Percentiles rank a stretch among this genome's conserved stretches.
Evolutionary conservation across 1,140 invertebrate genomes (phyloP).

Genomic region (Drosophila pseudoobscura): DNA sequence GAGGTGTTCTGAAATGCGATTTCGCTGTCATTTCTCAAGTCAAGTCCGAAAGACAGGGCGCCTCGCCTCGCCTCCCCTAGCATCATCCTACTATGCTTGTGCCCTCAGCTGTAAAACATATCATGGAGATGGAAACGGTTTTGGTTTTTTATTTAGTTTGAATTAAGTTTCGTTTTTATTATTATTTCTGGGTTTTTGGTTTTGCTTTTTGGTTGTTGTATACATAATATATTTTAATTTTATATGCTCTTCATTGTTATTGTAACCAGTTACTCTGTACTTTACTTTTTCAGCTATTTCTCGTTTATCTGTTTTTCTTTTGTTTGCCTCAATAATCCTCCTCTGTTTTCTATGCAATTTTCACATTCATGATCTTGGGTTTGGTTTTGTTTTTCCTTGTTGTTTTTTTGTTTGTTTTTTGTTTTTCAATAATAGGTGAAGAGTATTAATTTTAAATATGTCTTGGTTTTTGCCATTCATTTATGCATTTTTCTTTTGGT

Average conservation of each 20-base stretch:
- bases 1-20: conserved; percentile 1
- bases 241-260: conserved; percentile 67
- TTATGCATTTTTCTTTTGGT: conserved; percentile 33
- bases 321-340: conserved; percentile 53
- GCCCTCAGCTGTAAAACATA: conserved; percentile 34
- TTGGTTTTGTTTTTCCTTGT: conserved; percentile 5
- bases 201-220: conserved; percentile 37
- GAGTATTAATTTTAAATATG: conserved; percentile 75
- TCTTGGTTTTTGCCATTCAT: conserved; percentile 32
- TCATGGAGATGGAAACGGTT: conserved; percentile 37
- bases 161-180: conserved; percentile 69
- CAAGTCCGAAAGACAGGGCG: too few relatives aligned
- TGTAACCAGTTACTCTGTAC: conserved; percentile 74
- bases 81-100: too few relatives aligned
- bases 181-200: conserved; percentile 45
- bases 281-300: conserved; percentile 64
- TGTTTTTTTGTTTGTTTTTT: conserved; percentile 7
- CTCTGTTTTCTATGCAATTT: conserved; percentile 56
- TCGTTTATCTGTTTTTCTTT: conserved; percentile 7
- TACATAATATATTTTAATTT: conserved; percentile 72
- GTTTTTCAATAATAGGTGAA: conserved; percentile 70
- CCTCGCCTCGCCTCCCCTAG: too few relatives aligned
- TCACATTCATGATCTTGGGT: conserved; percentile 63
- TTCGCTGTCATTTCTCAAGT: conserved; percentile 22
- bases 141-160: conserved; percentile 54